Evolutionary conservation across 2,113 vertebrate genomes (phyloP), one percentile per base, ranked within the genome.

Genomic region (Vanacampus margaritifer): DNA sequence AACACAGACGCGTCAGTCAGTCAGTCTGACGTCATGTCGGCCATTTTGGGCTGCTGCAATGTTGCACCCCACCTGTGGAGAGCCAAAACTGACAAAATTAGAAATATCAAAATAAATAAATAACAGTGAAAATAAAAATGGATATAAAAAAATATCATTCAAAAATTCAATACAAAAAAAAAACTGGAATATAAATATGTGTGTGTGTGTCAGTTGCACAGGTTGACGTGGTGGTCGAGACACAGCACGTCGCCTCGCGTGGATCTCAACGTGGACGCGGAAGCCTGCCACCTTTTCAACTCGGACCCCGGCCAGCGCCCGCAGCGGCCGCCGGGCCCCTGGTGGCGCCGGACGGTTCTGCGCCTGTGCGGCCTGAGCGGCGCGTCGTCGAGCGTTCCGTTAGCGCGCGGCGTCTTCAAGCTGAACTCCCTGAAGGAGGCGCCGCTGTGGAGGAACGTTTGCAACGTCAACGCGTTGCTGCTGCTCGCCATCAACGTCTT

Each of bases 181-280:
- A n/a, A n/a, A n/a, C n/a, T n/a, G n/a, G n/a, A n/a, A n/a, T n/a
- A n/a, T n/a, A n/a, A n/a, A n/a, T n/a, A n/a, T n/a, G n/a, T n/a
- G 58, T 12, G 32, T 37, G 19, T 19, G 16, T 5, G 32, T 35
- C 46, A 65, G 64, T 13, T 65, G 46, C 48, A 36, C 64, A 51
- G 64, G 6, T 9, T 51, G 45, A 65, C 64, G 7, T 65, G 64
- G 46, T 65, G 64, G 64, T 51, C 64, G 17, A n/a, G 64, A 36
- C 43, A 65, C 64, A 65, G 64, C 26, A 28, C 11, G 45, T 16
- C 19, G 63, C 16, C 10, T 12, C 24, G 63, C 10, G 10, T 50
- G 23, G 28, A 51, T 23, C 46, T 65, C 21, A 12, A 1, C 10
- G 9, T 1, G 0, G 19, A 46, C 43, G 6, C 28, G 3, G 2